Evolutionary conservation across 2,888 invertebrate genomes (phyloP).

Genomic region (Diaphora mendica): DNA sequence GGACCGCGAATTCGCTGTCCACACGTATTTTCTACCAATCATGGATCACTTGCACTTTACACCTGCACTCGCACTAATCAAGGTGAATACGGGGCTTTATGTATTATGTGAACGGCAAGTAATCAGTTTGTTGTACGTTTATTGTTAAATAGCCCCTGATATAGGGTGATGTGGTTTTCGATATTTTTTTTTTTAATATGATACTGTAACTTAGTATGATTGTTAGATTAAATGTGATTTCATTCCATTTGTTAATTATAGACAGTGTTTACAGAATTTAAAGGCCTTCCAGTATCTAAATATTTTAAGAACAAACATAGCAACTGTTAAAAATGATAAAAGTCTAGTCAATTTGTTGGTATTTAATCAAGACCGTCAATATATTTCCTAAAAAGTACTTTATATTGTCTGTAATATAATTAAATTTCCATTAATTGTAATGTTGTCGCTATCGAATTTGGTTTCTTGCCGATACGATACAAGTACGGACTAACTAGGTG

Average conservation of each 20-base stretch:
- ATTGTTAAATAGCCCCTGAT: background rate
- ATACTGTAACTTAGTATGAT: conserved; percentile 9
- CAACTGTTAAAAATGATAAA: background rate
- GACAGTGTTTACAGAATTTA: background rate
- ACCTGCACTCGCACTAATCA: no score
- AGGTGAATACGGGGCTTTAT: no score
- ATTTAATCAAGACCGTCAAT: background rate
- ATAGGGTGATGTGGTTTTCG: background rate
- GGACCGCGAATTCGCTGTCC: no score
- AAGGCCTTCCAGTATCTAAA: background rate
- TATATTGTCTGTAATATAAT: background rate
- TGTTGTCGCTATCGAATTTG: background rate
- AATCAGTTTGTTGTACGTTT: background rate
- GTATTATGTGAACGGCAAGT: background rate
- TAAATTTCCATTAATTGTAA: background rate
- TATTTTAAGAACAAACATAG: background rate
- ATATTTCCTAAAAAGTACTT: background rate
- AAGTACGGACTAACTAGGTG: no score
- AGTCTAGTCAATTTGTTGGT: background rate
- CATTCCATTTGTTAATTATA: background rate
- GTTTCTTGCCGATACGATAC: background rate
- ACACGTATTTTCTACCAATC: no score
- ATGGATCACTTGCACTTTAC: no score
- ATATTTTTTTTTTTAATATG: no score
- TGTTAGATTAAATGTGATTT: conserved; percentile 39